Conservation (phyloP, 2,113 vertebrate species). For the Procapra przewalskii region DNA sequence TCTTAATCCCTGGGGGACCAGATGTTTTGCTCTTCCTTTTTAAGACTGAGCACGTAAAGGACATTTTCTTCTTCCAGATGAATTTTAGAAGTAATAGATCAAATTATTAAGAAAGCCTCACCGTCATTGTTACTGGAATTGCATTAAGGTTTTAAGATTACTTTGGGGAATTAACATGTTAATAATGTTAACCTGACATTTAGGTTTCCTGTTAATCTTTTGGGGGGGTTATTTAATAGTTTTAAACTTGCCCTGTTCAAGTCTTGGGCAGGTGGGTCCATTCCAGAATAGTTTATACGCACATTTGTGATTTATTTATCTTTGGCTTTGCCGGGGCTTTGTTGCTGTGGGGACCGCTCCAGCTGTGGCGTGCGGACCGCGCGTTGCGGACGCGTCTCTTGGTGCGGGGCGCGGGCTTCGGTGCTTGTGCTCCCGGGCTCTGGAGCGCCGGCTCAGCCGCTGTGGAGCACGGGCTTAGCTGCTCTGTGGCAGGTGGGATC, state of each 20-base stretch:
- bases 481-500: not conserved
- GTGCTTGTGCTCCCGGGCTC: not conserved
- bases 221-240: not conserved
- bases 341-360: not conserved
- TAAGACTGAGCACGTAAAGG: not conserved
- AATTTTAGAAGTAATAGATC: not conserved
- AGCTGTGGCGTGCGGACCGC: rapidly evolving
- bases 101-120: not conserved
- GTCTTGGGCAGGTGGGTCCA: not conserved
- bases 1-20: not conserved
- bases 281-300: not conserved
- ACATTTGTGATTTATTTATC: rapidly evolving
- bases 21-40: not conserved
- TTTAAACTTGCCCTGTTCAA: not conserved
- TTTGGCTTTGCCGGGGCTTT: rapidly evolving
- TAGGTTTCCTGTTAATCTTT: not conserved
- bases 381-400: rapidly evolving
- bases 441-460: rapidly evolving
- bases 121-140: not conserved
- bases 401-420: too few species aligned
- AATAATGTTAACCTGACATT: not conserved
- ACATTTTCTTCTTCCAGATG: not conserved
- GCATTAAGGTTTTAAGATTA: not conserved
- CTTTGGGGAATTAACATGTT: not conserved
- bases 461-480: not conserved